Conservation (phyloP, 2,797 vertebrate species). For the Naso thynnoides region DNA sequence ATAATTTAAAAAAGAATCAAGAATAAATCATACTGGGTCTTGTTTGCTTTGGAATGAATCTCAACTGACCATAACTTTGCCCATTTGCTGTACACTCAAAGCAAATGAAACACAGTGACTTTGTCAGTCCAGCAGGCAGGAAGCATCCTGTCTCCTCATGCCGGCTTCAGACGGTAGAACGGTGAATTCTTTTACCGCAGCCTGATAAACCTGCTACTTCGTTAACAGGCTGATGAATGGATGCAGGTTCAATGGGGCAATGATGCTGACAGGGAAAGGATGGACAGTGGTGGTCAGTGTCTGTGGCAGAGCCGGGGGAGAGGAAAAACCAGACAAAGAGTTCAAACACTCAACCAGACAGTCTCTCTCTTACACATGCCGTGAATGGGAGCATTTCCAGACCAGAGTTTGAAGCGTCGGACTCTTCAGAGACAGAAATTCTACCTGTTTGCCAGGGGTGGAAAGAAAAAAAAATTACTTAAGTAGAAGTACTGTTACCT, state of each 20-base stretch:
- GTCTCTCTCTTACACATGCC: no score
- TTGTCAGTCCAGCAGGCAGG: constrained; percentile 51
- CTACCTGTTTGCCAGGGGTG: constrained; percentile 13
- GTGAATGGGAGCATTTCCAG: no score
- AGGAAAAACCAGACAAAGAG: constrained; percentile 34
- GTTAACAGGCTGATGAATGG: constrained; percentile 76
- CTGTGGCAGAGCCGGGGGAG: constrained; percentile 38
- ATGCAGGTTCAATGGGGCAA: constrained; percentile 54
- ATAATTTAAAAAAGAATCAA: constrained; percentile 11
- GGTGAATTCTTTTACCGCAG: constrained; percentile 71
- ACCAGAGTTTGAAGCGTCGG: no score
- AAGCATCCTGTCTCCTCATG: constrained; percentile 50
- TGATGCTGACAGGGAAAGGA: constrained; percentile 67
- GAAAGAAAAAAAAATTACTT: no score
- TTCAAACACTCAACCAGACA: constrained; percentile 33
- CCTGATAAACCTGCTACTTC: constrained; percentile 76
- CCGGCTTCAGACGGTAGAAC: constrained; percentile 31
- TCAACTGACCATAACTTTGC: constrained; percentile 33
- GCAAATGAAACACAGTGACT: constrained; percentile 37
- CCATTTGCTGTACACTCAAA: constrained; percentile 43
- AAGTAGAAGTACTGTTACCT: no score
- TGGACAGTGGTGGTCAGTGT: constrained; percentile 53
- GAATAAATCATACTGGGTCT: background rate
- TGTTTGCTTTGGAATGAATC: constrained; percentile 23
- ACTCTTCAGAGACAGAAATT: constrained; percentile 43